Evolutionary conservation across 2,888 invertebrate species (phyloP), one percentile per base, ranked within the genome.

Genomic region (Amblyteles armatorius): DNA sequence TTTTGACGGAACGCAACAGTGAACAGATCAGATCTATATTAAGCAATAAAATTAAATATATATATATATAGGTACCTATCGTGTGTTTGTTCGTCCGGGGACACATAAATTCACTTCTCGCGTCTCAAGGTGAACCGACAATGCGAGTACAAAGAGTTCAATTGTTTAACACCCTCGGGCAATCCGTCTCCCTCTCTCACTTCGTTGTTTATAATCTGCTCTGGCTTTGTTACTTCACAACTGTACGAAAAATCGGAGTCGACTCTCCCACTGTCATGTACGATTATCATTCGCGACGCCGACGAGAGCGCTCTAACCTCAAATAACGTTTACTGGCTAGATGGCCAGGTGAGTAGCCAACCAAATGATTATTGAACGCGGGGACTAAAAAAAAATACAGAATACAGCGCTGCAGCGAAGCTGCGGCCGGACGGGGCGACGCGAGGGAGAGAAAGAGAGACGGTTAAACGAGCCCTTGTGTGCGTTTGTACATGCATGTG

Each of bases 301-400:
- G 77, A 80, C 76, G 84, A 65, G 84, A 65, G 74, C 80, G 36
- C 68, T 80, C 82, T 85, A 85, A 85, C 85, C 85, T 85, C 82
- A 85, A 85, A 85, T 68, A 82, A 77, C 85, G 82, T 79, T 85
- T 85, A 80, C 85, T 52, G 82, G 71, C 74, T 80, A 77, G 77
- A 85, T 80, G 80, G 85, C 85, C 82, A 85, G 85, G 85, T 85
- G 85, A 85, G 82, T 83, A 85, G 85, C 85, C 85, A 85, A 83
- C 85, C 85, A 85, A 85, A 85, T 85, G 85, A 85, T 85, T 85
- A 85, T 85, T 85, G 85, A 85, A 85, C 85, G 85, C 77, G 82
- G 79, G 80, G 80, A 80, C 74, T 80, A 81, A 71, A 63, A 71
- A 71, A 60, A 72, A 60, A 71, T 82, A 74, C 48, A 79, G 83